Evolutionary conservation across 1,140 invertebrate genomes (phyloP), one percentile per base, ranked within the genome.

Genomic region (Penaeus chinensis): DNA sequence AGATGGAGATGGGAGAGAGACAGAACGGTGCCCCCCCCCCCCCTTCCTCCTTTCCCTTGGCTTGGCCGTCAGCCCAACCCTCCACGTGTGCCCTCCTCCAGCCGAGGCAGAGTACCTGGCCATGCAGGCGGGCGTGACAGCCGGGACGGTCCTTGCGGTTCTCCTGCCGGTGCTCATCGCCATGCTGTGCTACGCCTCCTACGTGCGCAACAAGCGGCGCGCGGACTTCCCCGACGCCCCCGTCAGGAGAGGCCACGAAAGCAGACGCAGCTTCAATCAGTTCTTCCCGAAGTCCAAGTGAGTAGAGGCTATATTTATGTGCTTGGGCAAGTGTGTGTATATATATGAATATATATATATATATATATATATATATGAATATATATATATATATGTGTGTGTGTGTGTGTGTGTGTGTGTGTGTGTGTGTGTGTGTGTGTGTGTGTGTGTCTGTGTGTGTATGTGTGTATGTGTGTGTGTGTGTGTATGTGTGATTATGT

Each of bases 101-200:
- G 96, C 95, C 91, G 94, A 95, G 89, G 95, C 96, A 91, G 95
- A 96, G 92, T 91, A 91, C 74, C 90, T 92, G 85, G 47, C 47
- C 60, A 90, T 89, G 86, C 95, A 96, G 90, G 94, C 96, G 4
- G 96, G 96, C 37, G 93, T 95, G n/a, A 95, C 96, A 10, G 94
- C 94, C 90, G 96, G 95, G 77, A 95, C 96, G 90, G 94, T 96
- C 85, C 91, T 96, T 27, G 95, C 95, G 27, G 94, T 96, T 37
- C 92, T 97, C 89, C 92, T 97, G 84, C 96, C 96, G 0, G 93
- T 96, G 47, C 90, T 97, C 20, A 91, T 97, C 76, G 91, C 96
- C 4, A 93, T 96, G 47, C 93, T 96, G 80, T 96, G 95, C 90
- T 92, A 95, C 62, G 95, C 94, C 54, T 95, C 94, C 92, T 88